Percentiles rank a stretch among this genome's conserved stretches.
phyloP scores from a whole-genome alignment of 2,113 vertebrate genomes.

The Sarotherodon lohbergeri region DNA sequence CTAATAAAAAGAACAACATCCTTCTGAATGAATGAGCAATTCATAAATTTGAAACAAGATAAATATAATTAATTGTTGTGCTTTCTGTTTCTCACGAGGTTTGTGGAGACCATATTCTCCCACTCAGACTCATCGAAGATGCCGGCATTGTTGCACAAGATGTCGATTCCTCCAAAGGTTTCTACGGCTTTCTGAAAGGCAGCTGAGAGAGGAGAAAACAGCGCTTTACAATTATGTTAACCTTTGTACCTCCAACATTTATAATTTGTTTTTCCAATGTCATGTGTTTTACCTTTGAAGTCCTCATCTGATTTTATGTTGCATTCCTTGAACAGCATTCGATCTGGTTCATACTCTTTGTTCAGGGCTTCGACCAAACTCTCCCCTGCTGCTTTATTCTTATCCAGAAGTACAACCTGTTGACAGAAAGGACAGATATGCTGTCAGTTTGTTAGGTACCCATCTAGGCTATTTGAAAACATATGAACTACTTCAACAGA shows the following conservation, averaged over 20 bases:
- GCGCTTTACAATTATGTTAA: background rate
- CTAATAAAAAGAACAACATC: background rate
- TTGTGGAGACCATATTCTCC: slow-evolving; percentile 68
- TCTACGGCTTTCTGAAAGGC: slow-evolving; percentile 54
- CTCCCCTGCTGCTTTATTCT: slow-evolving; percentile 28
- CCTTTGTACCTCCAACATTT: background rate
- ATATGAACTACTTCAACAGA: background rate
- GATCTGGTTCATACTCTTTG: slow-evolving; percentile 24
- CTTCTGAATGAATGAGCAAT: background rate
- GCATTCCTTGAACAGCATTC: slow-evolving; percentile 41
- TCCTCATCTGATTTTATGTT: slow-evolving; percentile 59
- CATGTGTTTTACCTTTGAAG: slow-evolving; percentile 49
- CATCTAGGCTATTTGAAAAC: background rate
- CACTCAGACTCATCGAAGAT: slow-evolving; percentile 60
- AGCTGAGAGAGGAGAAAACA: slow-evolving; percentile 24
- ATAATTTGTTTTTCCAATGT: background rate
- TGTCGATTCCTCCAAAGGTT: slow-evolving; percentile 61
- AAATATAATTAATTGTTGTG: background rate
- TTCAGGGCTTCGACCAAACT: slow-evolving; percentile 17
- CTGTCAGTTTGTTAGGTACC: background rate
- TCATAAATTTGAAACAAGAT: background rate
- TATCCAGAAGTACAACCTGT: slow-evolving; percentile 65
- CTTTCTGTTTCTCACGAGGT: slow-evolving; percentile 57
- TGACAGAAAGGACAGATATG: background rate
- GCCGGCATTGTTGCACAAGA: slow-evolving; percentile 76